Evolutionary conservation across 2,888 invertebrate genomes (phyloP).

Genomic region (Deroplatys truncata): DNA sequence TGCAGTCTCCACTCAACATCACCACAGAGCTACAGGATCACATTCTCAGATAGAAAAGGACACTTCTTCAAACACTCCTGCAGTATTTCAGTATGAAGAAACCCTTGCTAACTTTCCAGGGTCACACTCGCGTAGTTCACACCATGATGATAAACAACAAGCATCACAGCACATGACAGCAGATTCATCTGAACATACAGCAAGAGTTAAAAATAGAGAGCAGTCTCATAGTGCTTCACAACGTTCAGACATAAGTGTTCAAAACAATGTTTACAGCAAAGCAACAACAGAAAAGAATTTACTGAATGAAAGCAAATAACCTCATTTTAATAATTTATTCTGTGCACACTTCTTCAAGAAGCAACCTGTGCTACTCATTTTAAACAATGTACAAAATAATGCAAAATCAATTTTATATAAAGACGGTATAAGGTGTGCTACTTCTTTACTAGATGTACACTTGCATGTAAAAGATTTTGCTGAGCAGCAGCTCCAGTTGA

Average conservation of each 20-base stretch:
- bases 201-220: background rate
- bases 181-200: background rate
- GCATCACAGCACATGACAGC: background rate
- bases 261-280: background rate
- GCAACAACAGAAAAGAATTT: background rate
- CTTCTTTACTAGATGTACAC: too few relatives aligned
- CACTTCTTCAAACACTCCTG: background rate
- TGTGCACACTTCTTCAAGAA: background rate
- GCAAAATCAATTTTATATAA: background rate
- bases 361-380: background rate
- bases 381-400: background rate
- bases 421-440: background rate
- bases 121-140: background rate
- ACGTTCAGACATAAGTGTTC: background rate
- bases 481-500: too few relatives aligned
- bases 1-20: background rate
- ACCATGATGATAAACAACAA: background rate
- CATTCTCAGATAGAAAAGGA: background rate
- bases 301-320: background rate
- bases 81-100: background rate
- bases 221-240: background rate
- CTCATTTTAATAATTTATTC: background rate
- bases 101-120: background rate
- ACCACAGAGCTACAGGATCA: background rate
- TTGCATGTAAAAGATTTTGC: too few relatives aligned